Evolutionary conservation across 92 coral and sea anemone species (phyloP).

Genomic region (Nematostella vectensis): DNA sequence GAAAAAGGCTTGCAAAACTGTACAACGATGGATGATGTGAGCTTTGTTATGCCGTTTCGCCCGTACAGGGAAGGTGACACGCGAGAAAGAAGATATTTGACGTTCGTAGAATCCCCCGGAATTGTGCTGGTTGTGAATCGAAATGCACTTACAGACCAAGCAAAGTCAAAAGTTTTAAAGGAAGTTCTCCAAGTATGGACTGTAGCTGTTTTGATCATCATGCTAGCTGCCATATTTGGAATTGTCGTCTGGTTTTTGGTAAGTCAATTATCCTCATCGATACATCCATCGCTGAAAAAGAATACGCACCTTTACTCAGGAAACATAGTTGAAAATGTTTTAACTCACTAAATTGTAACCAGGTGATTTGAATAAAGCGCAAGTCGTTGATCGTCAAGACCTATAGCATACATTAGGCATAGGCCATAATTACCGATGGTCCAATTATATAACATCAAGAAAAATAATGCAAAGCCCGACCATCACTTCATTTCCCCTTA

Average conservation of each 20-base stretch:
- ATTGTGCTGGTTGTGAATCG: slow-evolving; percentile 12
- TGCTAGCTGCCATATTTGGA: slow-evolving; percentile 44
- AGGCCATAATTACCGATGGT: too few relatives aligned
- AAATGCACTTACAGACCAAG: slow-evolving; percentile 6
- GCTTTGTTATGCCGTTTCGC: slow-evolving; percentile 17
- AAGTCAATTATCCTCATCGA: slow-evolving; percentile 12
- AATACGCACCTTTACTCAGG: neutral
- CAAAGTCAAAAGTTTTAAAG: slow-evolving; percentile 1
- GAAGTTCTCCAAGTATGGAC: slow-evolving; percentile 38
- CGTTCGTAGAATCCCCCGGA: slow-evolving; percentile 19
- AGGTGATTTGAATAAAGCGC: too few relatives aligned
- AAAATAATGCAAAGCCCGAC: too few relatives aligned
- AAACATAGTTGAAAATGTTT: too few relatives aligned
- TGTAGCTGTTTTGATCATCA: slow-evolving; percentile 20
- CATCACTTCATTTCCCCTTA: too few relatives aligned
- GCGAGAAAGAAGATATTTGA: neutral
- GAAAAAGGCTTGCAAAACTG: slow-evolving; percentile 10
- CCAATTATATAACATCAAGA: too few relatives aligned
- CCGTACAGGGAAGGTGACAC: neutral
- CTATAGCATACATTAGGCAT: too few relatives aligned
- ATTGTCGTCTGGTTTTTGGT: slow-evolving; percentile 51
- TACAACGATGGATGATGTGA: neutral
- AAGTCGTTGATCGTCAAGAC: too few relatives aligned
- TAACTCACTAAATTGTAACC: too few relatives aligned
- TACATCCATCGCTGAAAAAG: neutral